Base-by-base conservation (phyloP, 2,797 vertebrate species). In the Prunella strophiata region DNA sequence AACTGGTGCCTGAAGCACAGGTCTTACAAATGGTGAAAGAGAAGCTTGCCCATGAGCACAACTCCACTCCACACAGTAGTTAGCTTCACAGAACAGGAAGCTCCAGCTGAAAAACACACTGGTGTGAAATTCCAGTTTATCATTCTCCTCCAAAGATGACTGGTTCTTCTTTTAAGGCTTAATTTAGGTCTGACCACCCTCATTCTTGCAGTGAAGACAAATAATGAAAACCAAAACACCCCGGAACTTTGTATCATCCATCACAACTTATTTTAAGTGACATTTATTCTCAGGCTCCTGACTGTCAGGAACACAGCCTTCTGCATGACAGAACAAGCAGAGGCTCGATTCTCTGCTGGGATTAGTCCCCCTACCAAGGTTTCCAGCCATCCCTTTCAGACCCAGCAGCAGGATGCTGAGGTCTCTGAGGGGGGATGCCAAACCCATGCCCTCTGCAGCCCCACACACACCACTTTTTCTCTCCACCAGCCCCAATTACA, bases 31-130 rank as follows among this genome's bases (percentile, higher is more conserved):
- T 1, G 22, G 50, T 38, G 43, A 72, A 50, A 38, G 4, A n/a
- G 10, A 18, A 0, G 0, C 25, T 25, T 27, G 19, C 10, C 52
- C 43, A 22, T 1, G 18, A 78, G 40, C 65, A 72, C 36, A 62
- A 62, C 36, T 29, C 34, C 54, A 16, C 32, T 51, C 29, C 29
- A 42, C 23, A 48, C 8, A 20, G 57, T 1, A 21, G 17, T 21
- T 6, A 43, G 15, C 32, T 52, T 43, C n/a, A 76, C 11, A 59
- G 34, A 62, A 34, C 0, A 68, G 18, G 12, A 40, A 74, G n/a
- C 52, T 77, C 40, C 68, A n/a, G 38, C 45, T 91, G 50, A 22
- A 74, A 57, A 63, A 51, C 5, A 74, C 4, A 75, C 5, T 5
- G 22, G 1, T 36, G 27, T 27, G 16, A 78, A 75, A 48, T 40